phyloP scores from a whole-genome alignment of 2,888 invertebrate genomes.

The Hermaeophaga mercurialis region DNA sequence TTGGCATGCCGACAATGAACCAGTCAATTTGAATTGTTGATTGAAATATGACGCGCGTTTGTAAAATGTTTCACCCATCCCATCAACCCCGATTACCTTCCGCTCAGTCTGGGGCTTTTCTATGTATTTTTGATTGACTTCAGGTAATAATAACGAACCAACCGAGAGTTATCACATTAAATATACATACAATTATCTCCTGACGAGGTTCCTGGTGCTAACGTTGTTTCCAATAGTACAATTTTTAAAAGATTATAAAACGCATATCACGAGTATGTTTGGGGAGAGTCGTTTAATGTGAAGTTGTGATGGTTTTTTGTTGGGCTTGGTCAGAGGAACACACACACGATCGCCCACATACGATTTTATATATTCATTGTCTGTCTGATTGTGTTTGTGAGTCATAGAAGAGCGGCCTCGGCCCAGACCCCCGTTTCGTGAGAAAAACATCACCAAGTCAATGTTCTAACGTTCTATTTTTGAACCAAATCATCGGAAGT shows the following conservation, averaged over 20 bases:
- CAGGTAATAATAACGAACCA: not conserved
- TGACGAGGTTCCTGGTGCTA: too few species aligned
- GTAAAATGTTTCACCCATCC: not conserved
- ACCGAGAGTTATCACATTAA: too few species aligned
- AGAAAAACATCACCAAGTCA: constrained; percentile 22
- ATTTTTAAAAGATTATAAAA: not conserved
- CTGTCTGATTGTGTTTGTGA: constrained; percentile 29
- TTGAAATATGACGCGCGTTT: not conserved
- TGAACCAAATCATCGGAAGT: constrained; percentile 8
- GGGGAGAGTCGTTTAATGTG: constrained; percentile 21
- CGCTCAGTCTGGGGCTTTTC: not conserved
- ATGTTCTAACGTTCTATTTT: constrained; percentile 17
- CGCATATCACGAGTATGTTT: constrained; percentile 1
- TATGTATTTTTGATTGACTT: not conserved
- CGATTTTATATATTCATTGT: constrained; percentile 39
- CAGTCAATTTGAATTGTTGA: not conserved
- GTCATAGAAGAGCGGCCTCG: constrained; percentile 35
- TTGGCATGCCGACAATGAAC: not conserved
- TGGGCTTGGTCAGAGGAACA: constrained; percentile 41
- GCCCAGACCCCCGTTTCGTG: constrained; percentile 19
- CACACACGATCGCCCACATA: constrained; percentile 37
- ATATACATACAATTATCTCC: too few species aligned
- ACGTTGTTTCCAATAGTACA: not conserved
- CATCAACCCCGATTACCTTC: not conserved
- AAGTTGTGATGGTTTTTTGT: constrained; percentile 40